phyloP scores from a whole-genome alignment of 2,113 vertebrate genomes.

The Asarcornis scutulata region DNA sequence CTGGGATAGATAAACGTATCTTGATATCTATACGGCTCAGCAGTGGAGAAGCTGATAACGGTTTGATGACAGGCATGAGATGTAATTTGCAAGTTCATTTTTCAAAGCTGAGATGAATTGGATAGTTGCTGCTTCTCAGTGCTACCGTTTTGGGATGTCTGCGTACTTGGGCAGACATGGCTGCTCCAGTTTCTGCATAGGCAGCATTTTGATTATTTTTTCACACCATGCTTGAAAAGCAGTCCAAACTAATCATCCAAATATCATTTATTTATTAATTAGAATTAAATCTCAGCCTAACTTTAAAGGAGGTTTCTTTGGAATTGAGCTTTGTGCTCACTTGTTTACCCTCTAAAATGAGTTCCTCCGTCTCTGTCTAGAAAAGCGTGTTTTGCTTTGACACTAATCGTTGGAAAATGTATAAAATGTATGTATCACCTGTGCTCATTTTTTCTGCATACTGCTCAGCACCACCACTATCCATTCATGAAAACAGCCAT shows the following conservation, averaged over 20 bases:
- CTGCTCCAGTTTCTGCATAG: fast-evolving
- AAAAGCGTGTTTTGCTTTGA: not conserved
- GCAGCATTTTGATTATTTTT: fast-evolving
- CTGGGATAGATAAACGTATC: constrained; percentile 11
- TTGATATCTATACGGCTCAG: not conserved
- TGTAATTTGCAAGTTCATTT: not conserved
- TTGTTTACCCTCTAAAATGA: not conserved
- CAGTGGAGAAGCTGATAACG: constrained; percentile 13
- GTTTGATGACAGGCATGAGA: constrained; percentile 51
- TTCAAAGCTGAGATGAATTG: not conserved
- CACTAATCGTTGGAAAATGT: not conserved
- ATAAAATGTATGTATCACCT: not conserved
- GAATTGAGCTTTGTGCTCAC: not conserved
- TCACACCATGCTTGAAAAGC: not conserved
- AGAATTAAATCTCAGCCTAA: not conserved
- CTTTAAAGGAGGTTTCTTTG: not conserved
- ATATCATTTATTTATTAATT: not conserved
- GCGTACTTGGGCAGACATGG: not conserved
- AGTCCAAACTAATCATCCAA: not conserved
- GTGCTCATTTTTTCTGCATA: not conserved
- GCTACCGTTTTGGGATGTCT: not conserved
- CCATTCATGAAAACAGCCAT: not conserved
- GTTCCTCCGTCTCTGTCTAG: not conserved
- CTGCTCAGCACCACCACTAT: not conserved
- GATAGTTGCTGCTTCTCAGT: not conserved